Evolutionary conservation across 2,888 invertebrate genomes (phyloP).

Genomic region (Craniophora ligustri): DNA sequence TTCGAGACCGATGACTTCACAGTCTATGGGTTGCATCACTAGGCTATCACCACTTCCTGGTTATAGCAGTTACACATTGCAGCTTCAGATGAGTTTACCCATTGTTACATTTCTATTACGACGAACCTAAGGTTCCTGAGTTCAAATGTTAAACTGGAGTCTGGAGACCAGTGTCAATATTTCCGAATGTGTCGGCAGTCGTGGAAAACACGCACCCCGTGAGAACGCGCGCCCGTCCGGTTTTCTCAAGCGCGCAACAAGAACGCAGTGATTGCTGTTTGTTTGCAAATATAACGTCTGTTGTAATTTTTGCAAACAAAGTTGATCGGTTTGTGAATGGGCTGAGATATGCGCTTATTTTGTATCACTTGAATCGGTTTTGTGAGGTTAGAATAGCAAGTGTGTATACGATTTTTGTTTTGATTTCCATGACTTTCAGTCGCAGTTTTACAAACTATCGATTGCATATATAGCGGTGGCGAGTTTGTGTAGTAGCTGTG

Average conservation of each 20-base stretch:
- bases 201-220: slow-evolving; percentile 67
- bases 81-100: too few relatives aligned
- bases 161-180: background rate
- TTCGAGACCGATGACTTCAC: too few relatives aligned
- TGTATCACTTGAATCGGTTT: slow-evolving; percentile 24
- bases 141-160: too few relatives aligned
- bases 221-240: slow-evolving; percentile 72
- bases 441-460: background rate
- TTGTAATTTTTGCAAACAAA: slow-evolving; percentile 60
- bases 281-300: slow-evolving; percentile 77
- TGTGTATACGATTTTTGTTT: background rate
- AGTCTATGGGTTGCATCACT: too few relatives aligned
- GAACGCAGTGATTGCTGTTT: slow-evolving; percentile 68
- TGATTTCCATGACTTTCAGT: background rate
- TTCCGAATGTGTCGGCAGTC: slow-evolving; percentile 58
- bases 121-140: too few relatives aligned
- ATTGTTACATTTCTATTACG: too few relatives aligned
- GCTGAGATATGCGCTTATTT: slow-evolving; percentile 45
- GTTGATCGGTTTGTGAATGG: slow-evolving; percentile 50
- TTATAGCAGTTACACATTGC: too few relatives aligned
- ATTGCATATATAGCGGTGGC: too few relatives aligned
- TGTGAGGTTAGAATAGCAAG: slow-evolving; percentile 5
- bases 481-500: too few relatives aligned
- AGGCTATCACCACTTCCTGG: too few relatives aligned
- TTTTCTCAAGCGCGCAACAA: slow-evolving; percentile 76